These are phyloP conservation scores for Cheilinus undulatus DNA, from an alignment of 2,113 vertebrate genomes.

Conservation along the genomic window DNA sequence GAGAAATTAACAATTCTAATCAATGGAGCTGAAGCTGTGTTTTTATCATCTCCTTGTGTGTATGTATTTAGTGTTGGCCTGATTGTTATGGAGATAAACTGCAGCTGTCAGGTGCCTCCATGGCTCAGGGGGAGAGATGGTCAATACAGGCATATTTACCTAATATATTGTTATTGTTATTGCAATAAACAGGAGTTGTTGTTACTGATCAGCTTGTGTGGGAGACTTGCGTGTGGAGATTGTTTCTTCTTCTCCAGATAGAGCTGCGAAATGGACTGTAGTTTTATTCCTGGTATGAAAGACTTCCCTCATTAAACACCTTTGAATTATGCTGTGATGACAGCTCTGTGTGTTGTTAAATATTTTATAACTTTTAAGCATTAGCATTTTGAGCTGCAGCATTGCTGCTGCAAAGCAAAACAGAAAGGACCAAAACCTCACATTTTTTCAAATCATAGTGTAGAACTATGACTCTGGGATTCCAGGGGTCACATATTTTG, in stretches of 20 bases:
- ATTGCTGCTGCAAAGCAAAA: no score
- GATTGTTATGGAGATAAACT: constrained; percentile 72
- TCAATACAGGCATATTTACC: constrained; percentile 51
- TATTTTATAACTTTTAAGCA: neutral
- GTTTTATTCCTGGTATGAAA: neutral
- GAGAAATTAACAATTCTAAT: constrained; percentile 77
- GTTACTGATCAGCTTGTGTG: constrained; percentile 2
- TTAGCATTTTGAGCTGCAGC: no score
- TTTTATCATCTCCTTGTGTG: constrained; percentile 56
- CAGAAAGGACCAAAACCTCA: no score
- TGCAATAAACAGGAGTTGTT: constrained; percentile 25
- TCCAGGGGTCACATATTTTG: no score
- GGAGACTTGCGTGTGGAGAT: neutral
- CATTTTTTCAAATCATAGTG: no score
- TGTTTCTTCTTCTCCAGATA: neutral
- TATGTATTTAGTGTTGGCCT: constrained; percentile 56
- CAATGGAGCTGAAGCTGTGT: constrained; percentile 63
- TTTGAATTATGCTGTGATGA: neutral
- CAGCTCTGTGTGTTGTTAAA: neutral
- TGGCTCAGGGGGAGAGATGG: constrained; percentile 26
- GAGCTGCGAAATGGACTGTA: neutral
- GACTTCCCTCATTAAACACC: neutral
- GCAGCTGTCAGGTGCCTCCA: constrained; percentile 33
- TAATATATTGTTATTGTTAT: constrained; percentile 45
- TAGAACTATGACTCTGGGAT: no score